Percentiles rank a stretch among this genome's conserved stretches.
These are phyloP conservation scores for Ramphastos sulfuratus DNA, from an alignment of 2,113 vertebrate species.

Conservation along the genomic window DNA sequence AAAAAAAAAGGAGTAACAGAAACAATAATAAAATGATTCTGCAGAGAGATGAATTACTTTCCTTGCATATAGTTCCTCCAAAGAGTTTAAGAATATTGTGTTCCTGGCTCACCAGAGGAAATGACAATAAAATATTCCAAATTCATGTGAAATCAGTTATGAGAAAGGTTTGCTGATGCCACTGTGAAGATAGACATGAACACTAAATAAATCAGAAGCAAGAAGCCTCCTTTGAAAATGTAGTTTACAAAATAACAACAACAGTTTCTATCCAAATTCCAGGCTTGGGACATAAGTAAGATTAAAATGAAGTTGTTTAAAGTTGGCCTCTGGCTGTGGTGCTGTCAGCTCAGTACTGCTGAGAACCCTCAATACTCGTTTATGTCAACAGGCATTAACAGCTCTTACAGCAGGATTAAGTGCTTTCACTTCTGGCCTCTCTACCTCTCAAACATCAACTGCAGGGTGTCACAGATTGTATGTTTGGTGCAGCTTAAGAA, in stretches of 20 bases:
- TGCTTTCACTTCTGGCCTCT: background rate
- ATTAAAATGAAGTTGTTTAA: background rate
- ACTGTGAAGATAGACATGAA: background rate
- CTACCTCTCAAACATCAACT: background rate
- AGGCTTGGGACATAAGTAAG: background rate
- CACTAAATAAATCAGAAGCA: background rate
- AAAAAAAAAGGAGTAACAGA: background rate
- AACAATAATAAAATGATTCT: background rate
- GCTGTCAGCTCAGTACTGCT: background rate
- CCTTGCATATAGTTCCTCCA: background rate
- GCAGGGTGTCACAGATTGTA: background rate
- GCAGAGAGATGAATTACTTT: background rate
- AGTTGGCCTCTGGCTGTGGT: background rate
- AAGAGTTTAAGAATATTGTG: background rate
- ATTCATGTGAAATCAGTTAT: background rate
- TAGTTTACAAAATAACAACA: background rate
- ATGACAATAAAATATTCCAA: background rate
- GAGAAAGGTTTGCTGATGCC: background rate
- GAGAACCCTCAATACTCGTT: background rate
- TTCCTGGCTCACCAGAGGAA: background rate
- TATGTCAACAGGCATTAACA: conserved; percentile 4
- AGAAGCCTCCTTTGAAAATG: background rate
- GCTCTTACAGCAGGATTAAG: background rate
- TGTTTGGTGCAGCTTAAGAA: background rate
- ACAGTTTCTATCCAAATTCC: background rate